Base-by-base conservation (phyloP, 2,113 vertebrate genomes). In the Corydoras sp. region DNA sequence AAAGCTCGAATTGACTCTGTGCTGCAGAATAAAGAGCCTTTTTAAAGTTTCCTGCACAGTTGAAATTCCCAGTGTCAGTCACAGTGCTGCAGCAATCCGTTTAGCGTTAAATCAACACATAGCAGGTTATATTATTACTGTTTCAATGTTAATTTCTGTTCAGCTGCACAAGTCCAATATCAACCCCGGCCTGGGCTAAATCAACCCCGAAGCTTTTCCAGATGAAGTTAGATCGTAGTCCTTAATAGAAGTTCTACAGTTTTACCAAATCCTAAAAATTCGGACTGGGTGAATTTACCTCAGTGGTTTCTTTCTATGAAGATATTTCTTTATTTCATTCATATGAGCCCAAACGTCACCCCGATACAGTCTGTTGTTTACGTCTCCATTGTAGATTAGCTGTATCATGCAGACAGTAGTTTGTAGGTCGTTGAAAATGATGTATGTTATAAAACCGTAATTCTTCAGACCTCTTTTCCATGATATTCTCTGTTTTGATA, bases 401-500 rank as follows among this genome's bases (percentile, higher is more conserved):
- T n/a, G 14, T 67, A 73, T n/a, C n/a, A 43, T 61, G 35, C 58
- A 62, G 72, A 54, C 65, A 48, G 32, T 2, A 29, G 11, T 67
- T 59, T 61, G 29, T 74, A 74, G 58, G 62, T 62, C 49, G 9
- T 67, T 60, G 50, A 43, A 73, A 72, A 68, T 24, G 43, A 62
- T 67, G 43, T 60, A 10, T 73, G 11, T 73, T 67, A 55, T 56
- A n/a, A 63, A 66, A 53, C 58, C 18, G 5, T 59, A 67, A 73
- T 54, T 67, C 55, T 67, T 65, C 58, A 68, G 65, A 68, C 65
- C 50, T 72, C 24, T 68, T 55, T 67, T 60, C 48, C 43, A 43
- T 65, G 9, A 51, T 66, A 54, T 73, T 64, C 55, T 56, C 31
- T 43, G 7, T 73, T 74, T 74, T 68, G 65, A 73, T 73, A 73